Evolutionary conservation across 2,797 vertebrate genomes (phyloP), one percentile per base, ranked within the genome.

Genomic region (Mormyrops attenuatus): DNA sequence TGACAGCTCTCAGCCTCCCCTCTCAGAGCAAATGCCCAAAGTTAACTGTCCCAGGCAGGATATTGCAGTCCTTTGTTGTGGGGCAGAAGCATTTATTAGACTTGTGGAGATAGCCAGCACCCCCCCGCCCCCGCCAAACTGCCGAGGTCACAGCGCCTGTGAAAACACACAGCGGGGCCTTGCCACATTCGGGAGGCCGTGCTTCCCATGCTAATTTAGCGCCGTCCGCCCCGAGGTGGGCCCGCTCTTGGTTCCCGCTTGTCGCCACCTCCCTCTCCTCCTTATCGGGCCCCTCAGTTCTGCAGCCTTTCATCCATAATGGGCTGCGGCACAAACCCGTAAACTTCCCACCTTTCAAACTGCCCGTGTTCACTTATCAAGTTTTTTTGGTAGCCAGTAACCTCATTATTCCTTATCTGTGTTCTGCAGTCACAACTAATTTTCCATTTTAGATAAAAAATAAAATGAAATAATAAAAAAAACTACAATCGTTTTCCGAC

Each of bases 31-130:
- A 89, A 90, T 47, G 11, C 17, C 5, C 26, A n/a, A 13, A 85
- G 88, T 44, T 87, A 53, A 77, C 66, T 44, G 8, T 34, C 84
- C 60, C 53, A 34, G 92, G 90, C 91, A 91, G 93, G 93, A 93
- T 93, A 92, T 91, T 92, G 90, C 90, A 50, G 34, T 90, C 89
- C 91, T 93, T 93, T 93, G 90, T 92, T 91, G 66, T 90, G n/a
- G 88, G 90, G 89, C 90, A 93, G 89, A 90, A 90, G 91, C 90
- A 87, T 94, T 92, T 88, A 92, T 92, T 92, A 93, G 93, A 93
- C 92, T 94, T 93, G 80, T 91, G 77, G 84, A 90, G 89, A 87
- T 88, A 91, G 60, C 84, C 69, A 41, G 66, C 57, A 26, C 88
- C 20, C 88, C 87, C 22, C 85, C 85, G 1, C 26, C 85, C 34